Base-by-base conservation (phyloP, 2,797 vertebrate species). In the Loris lydekkerianus region DNA sequence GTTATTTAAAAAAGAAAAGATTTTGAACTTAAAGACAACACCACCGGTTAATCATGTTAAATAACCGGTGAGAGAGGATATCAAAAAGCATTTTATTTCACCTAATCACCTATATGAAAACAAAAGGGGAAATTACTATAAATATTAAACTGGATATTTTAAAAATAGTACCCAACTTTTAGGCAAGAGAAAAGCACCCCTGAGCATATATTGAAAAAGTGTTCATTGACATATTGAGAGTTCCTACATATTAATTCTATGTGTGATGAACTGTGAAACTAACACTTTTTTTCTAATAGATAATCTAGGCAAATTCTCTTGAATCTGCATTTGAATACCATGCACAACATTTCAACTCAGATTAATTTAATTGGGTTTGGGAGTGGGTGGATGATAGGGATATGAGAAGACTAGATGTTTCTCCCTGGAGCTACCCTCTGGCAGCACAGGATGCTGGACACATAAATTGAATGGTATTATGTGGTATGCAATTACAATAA, bases 11-110 rank as follows among this genome's bases (percentile, higher is more conserved):
- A 87, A 34, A 93, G 60, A 67, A 85, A 95, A 96, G 69, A 46
- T 96, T 37, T 88, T 96, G 34, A 97, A 63, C 37, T 83, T 88
- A 96, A 95, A 96, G 61, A 93, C 46, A 90, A 87, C 7, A 90
- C 61, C 14, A 86, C 40, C 34, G 34, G 46, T 73, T 87, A 76
- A 80, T 95, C 77, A 83, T 95, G 85, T 96, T 91, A 65, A 97
- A 94, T 83, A 3, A 0, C 0, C 61, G 73, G 81, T 97, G 23
- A 81, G 61, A 95, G 15, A n/a, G 3, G 63, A 69, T 69, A 82
- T 95, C 56, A 86, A 94, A 83, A 97, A 49, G 2, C 18, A 91
- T 96, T 96, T 97, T 29, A 65, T 10, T 29, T 93, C 23, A 87
- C 10, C 63, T 91, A 89, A 29, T 89, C 8, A 95, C 34, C 20